Conservation (phyloP, 2,113 vertebrate genomes). For the Stigmatopora argus region DNA sequence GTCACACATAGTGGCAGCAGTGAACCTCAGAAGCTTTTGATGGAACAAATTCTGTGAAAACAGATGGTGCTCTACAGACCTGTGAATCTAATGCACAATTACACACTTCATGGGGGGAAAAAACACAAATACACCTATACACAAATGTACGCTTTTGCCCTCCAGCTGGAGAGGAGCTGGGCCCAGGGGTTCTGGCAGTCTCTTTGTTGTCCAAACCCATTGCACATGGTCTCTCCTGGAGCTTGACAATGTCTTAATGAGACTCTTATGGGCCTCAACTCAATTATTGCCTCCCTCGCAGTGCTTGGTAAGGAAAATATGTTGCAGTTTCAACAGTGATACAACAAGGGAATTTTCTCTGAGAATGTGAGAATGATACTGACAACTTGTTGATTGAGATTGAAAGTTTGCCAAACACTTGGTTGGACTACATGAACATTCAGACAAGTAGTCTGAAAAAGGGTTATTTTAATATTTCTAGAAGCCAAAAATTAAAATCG, state of each 20-base stretch:
- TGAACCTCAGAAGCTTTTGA: conserved; percentile 50
- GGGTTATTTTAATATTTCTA: not conserved
- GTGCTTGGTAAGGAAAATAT: conserved; percentile 33
- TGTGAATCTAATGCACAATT: conserved; percentile 43
- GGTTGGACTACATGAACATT: conserved; percentile 15
- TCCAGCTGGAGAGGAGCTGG: conserved; percentile 63
- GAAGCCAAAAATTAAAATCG: not conserved
- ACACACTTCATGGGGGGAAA: conserved; percentile 23
- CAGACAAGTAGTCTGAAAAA: not conserved
- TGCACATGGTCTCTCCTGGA: conserved; percentile 51
- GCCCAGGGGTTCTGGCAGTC: conserved; percentile 54
- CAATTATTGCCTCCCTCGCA: conserved; percentile 54
- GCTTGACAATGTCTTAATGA: conserved; percentile 72
- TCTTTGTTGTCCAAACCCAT: conserved; percentile 56
- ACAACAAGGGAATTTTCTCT: conserved; percentile 34
- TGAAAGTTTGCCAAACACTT: conserved; percentile 28
- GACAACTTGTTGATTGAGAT: conserved; percentile 37
- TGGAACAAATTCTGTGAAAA: conserved; percentile 46
- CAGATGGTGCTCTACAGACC: conserved; percentile 65
- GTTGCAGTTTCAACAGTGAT: conserved; percentile 32
- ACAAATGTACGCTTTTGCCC: conserved; percentile 26
- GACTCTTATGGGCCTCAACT: conserved; percentile 59
- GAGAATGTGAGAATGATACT: conserved; percentile 34
- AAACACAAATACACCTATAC: conserved; percentile 24
- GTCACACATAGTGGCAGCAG: conserved; percentile 43